A percentile compares a stretch with the other conserved stretches of the same genome.
Evolutionary conservation across 2,797 vertebrate species (phyloP).

Genomic region (Xiphophorus birchmanni): DNA sequence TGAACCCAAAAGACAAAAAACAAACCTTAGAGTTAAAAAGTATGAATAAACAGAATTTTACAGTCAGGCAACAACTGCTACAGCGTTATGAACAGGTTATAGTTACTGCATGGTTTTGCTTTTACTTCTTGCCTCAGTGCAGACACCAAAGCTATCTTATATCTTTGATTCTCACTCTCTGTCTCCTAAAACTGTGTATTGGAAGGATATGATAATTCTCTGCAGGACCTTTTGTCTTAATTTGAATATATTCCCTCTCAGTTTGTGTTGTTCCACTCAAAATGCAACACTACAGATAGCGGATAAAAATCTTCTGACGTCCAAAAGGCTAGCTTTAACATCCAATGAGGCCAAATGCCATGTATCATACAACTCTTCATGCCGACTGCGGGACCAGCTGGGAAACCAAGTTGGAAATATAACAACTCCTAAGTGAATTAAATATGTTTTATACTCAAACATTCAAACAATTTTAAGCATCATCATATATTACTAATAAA

Average conservation of each 20-base stretch:
- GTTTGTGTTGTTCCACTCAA: background rate
- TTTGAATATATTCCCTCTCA: background rate
- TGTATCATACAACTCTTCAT: background rate
- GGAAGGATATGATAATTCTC: background rate
- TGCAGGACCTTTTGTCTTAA: background rate
- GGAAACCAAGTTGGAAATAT: background rate
- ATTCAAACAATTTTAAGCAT: too few species aligned
- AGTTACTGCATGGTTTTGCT: background rate
- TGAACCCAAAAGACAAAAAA: background rate
- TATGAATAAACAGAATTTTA: background rate
- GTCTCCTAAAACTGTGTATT: background rate
- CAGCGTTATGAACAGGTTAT: background rate
- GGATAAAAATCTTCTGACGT: background rate
- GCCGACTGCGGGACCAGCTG: background rate
- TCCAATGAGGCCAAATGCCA: background rate
- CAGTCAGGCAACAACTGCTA: background rate
- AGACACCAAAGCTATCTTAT: background rate
- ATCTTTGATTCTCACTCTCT: background rate
- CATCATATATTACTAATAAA: too few species aligned
- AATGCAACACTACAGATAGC: background rate
- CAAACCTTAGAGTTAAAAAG: background rate
- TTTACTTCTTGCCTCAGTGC: background rate
- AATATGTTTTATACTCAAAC: too few species aligned
- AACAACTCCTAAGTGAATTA: background rate
- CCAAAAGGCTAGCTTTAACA: background rate